phyloP scores from a whole-genome alignment of 1,140 invertebrate genomes.

The Muscidifurax raptorellus region DNA sequence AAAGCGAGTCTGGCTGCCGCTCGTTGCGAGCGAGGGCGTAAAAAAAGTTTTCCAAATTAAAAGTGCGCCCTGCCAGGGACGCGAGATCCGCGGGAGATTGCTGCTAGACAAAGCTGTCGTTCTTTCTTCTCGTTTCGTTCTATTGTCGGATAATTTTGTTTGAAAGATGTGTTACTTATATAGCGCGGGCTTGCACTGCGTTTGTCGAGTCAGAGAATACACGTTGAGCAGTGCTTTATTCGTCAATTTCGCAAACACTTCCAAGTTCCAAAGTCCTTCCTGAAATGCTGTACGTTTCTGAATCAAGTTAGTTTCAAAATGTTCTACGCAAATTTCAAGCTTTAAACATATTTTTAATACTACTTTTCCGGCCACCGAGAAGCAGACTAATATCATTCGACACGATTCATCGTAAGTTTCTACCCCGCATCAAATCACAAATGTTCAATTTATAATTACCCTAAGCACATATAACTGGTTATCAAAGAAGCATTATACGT shows the following conservation, averaged over 20 bases:
- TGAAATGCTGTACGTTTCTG: background rate
- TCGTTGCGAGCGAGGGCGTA: background rate
- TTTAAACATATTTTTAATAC: too few relatives aligned
- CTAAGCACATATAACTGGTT: background rate
- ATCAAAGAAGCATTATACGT: background rate
- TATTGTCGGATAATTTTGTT: slow-evolving; percentile 16
- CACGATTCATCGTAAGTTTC: background rate
- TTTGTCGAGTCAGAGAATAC: too few relatives aligned
- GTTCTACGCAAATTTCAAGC: too few relatives aligned
- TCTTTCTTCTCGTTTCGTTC: background rate
- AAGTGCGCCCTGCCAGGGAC: background rate
- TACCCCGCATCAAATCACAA: background rate
- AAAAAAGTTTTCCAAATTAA: slow-evolving; percentile 47
- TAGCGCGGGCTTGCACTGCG: too few relatives aligned
- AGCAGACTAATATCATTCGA: too few relatives aligned
- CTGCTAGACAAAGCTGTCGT: background rate
- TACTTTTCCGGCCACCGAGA: too few relatives aligned
- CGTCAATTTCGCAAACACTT: too few relatives aligned
- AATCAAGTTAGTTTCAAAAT: background rate
- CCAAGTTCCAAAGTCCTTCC: too few relatives aligned
- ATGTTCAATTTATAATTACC: slow-evolving; percentile 17
- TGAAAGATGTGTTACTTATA: background rate
- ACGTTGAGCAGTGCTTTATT: too few relatives aligned
- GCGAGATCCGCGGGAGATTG: background rate
- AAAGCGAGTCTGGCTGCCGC: background rate